Evolutionary conservation across 2,113 vertebrate genomes (phyloP).

Genomic region (Salvelinus fontinalis): DNA sequence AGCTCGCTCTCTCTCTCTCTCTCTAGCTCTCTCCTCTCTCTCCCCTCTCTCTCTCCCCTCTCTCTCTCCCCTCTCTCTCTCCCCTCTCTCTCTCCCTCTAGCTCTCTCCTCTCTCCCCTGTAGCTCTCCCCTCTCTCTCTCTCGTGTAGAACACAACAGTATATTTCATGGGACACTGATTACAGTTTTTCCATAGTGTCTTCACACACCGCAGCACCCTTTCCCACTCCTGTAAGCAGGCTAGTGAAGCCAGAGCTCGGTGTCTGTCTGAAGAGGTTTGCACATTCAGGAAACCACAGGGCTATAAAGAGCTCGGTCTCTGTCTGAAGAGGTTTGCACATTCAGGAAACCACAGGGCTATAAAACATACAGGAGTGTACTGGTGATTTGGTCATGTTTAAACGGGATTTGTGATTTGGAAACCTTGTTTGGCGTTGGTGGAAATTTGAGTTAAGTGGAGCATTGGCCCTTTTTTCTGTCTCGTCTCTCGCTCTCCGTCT

Average conservation of each 20-base stretch:
- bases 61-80: neutral
- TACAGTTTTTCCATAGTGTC: too few species aligned
- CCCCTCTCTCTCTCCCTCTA: neutral
- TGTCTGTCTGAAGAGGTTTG: constrained; percentile 22
- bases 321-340: constrained; percentile 29
- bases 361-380: constrained; percentile 12
- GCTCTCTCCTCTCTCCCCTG: neutral
- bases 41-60: constrained; percentile 7
- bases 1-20: constrained; percentile 3
- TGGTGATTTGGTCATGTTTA: constrained; percentile 39
- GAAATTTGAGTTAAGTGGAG: constrained; percentile 33
- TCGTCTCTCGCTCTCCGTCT: neutral
- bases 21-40: too few species aligned
- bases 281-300: constrained; percentile 22
- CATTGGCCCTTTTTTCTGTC: constrained; percentile 26
- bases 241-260: too few species aligned
- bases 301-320: constrained; percentile 4
- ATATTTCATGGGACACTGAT: too few species aligned
- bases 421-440: constrained; percentile 32
- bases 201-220: too few species aligned
- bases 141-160: neutral
- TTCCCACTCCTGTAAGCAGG: too few species aligned
- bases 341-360: constrained; percentile 20
- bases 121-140: neutral
- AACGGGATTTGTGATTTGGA: constrained; percentile 52